phyloP scores from a whole-genome alignment of 2,888 invertebrate genomes.

The Tiphia femorata region DNA sequence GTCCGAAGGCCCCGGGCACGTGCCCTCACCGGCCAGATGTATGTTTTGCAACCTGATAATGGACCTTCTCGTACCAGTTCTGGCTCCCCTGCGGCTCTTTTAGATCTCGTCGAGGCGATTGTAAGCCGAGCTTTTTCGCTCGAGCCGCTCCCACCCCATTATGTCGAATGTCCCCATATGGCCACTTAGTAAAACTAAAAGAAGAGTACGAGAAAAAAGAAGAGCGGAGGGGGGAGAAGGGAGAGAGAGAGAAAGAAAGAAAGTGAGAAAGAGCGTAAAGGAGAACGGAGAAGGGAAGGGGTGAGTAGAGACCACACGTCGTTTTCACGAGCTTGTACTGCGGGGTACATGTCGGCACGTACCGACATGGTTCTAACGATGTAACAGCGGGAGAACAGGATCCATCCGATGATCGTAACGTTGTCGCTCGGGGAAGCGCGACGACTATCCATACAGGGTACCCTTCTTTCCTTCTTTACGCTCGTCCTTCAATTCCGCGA shows the following conservation, averaged over 20 bases:
- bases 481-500: no score
- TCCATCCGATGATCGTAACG: not conserved
- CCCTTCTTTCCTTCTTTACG: not conserved
- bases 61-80: slow-evolving; percentile 59
- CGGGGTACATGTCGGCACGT: not conserved
- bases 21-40: slow-evolving; percentile 63
- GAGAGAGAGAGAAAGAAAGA: slow-evolving; percentile 24
- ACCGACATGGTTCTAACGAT: not conserved
- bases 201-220: slow-evolving; percentile 28
- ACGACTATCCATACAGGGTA: not conserved
- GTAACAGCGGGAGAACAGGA: not conserved
- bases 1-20: slow-evolving; percentile 58
- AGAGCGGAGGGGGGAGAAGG: slow-evolving; percentile 2
- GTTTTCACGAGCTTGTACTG: not conserved
- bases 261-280: slow-evolving; percentile 5
- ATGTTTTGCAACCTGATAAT: slow-evolving; percentile 68
- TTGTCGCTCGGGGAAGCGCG: no score
- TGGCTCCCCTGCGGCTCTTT: slow-evolving; percentile 62
- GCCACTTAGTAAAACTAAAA: slow-evolving; percentile 57
- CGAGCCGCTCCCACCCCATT: slow-evolving; percentile 51
- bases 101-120: slow-evolving; percentile 62
- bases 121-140: slow-evolving; percentile 64
- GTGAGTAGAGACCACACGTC: not conserved
- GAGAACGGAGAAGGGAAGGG: not conserved
- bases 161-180: slow-evolving; percentile 62